A percentile compares a stretch with the other conserved stretches of the same genome.
These are phyloP conservation scores for Agonopterix heracliana DNA, from an alignment of 2,888 invertebrate genomes.

Conservation along the genomic window DNA sequence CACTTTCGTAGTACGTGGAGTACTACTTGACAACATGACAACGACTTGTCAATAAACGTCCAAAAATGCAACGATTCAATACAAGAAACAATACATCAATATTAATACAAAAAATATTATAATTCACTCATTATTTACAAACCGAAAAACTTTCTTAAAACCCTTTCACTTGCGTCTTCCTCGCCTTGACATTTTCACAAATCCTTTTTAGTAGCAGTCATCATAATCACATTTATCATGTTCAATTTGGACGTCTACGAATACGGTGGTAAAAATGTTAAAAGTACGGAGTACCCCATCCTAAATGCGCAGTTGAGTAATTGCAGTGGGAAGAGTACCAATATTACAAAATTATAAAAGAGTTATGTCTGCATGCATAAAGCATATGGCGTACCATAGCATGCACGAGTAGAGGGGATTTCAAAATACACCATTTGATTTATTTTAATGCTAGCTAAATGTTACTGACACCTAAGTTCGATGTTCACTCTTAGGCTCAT, in stretches of 20 bases:
- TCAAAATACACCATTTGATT: too few species aligned
- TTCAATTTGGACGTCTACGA: constrained; percentile 22
- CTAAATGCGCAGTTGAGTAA: constrained; percentile 32
- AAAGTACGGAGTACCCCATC: constrained; percentile 15
- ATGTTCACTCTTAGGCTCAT: too few species aligned
- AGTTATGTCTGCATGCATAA: constrained; percentile 4
- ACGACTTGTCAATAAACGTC: too few species aligned
- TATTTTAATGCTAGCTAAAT: too few species aligned
- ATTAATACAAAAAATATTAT: constrained; percentile 1
- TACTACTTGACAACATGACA: too few species aligned
- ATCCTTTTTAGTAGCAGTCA: constrained; percentile 11
- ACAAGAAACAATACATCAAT: background rate
- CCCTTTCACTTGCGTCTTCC: constrained; percentile 11
- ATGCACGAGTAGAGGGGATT: too few species aligned
- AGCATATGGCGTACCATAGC: too few species aligned
- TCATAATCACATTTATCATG: constrained; percentile 9
- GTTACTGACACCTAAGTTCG: too few species aligned
- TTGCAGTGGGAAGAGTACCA: constrained; percentile 20
- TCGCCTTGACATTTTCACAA: constrained; percentile 23
- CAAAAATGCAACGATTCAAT: too few species aligned
- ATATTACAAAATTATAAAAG: too few species aligned
- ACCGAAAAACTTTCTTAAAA: constrained; percentile 1
- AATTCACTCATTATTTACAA: too few species aligned
- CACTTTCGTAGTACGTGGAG: too few species aligned
- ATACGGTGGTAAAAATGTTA: constrained; percentile 21